Conservation (phyloP, 2,113 vertebrate species). For the Bubo bubo region DNA sequence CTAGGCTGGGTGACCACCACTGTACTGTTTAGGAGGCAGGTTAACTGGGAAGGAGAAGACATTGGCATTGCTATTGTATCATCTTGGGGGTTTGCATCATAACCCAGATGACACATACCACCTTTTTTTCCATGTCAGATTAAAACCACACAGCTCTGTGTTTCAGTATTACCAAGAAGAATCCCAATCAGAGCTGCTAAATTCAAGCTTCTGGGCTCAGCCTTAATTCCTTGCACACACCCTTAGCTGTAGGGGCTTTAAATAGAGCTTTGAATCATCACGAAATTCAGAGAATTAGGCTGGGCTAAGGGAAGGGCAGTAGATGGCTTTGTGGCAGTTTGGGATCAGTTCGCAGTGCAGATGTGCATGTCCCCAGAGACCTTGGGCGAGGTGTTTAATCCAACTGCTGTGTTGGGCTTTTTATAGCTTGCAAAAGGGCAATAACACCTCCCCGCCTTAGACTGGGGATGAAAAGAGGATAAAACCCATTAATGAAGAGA, state of each 20-base stretch:
- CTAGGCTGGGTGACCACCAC: neutral
- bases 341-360: neutral
- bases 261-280: slow-evolving; percentile 37
- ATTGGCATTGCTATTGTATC: neutral
- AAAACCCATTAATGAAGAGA: neutral
- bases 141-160: neutral
- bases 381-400: neutral
- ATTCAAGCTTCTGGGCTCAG: neutral
- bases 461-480: neutral
- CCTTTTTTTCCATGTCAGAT: neutral
- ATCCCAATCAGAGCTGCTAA: neutral
- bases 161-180: neutral
- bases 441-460: neutral
- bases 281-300: slow-evolving; percentile 34
- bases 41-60: neutral
- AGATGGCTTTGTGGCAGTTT: neutral
- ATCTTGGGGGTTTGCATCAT: neutral
- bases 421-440: neutral
- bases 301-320: slow-evolving; percentile 7
- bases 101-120: neutral
- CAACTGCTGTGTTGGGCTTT: neutral
- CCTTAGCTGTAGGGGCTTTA: neutral
- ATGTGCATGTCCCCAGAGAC: neutral
- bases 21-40: neutral
- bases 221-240: neutral